Conservation (phyloP, 2,888 invertebrate genomes). For the Allophyes oxyacanthae region DNA sequence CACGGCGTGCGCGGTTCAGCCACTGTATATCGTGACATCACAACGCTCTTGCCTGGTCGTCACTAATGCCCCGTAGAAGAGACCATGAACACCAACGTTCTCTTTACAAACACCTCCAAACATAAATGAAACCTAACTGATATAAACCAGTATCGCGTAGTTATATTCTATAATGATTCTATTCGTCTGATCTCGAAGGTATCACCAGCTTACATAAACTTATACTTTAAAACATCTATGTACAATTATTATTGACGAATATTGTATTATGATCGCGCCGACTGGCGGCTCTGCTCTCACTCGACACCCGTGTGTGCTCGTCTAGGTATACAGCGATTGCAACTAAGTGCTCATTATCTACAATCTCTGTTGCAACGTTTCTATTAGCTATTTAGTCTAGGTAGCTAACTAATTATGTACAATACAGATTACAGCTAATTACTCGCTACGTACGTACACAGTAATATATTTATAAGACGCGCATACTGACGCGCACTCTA, state of each 20-base stretch:
- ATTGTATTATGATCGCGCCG: not conserved
- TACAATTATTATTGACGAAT: no score
- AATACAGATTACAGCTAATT: conserved; percentile 53
- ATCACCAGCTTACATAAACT: conserved; percentile 8
- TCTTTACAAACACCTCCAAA: conserved; percentile 2
- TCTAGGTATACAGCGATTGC: conserved; percentile 14
- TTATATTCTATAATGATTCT: conserved; percentile 10
- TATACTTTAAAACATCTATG: conserved; percentile 14
- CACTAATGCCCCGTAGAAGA: no score
- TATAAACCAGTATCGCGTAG: not conserved
- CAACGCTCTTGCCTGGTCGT: not conserved
- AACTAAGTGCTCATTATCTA: conserved; percentile 48
- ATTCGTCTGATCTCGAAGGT: conserved; percentile 12
- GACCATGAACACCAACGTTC: not conserved
- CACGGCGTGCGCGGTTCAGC: not conserved
- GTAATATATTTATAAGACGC: conserved; percentile 27
- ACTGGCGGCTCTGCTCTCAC: not conserved
- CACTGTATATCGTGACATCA: not conserved
- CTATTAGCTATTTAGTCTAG: conserved; percentile 47
- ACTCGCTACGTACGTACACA: conserved; percentile 49
- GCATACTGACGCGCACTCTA: not conserved
- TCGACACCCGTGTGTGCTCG: not conserved
- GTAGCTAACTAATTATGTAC: conserved; percentile 56
- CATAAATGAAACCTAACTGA: conserved; percentile 9
- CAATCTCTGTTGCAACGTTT: conserved; percentile 46